phyloP scores from a whole-genome alignment of 2,888 invertebrate genomes.

The Crocallis elinguaria region DNA sequence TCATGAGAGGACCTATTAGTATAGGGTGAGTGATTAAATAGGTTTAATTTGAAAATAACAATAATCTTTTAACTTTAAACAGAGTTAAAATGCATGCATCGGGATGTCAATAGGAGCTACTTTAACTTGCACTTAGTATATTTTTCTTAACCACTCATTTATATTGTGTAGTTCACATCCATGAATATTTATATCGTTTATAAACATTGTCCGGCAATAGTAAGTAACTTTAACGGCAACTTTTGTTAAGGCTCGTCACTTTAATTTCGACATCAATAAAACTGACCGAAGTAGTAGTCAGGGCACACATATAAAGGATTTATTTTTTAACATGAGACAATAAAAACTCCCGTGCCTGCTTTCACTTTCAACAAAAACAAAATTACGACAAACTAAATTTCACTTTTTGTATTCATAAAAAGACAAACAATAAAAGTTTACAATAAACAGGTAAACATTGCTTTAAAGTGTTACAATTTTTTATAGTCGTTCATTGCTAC shows the following conservation, averaged over 20 bases:
- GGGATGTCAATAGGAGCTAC: too few species aligned
- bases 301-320: constrained; percentile 33
- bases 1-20: too few species aligned
- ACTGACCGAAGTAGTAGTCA: constrained; percentile 8
- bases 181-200: not conserved
- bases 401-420: constrained; percentile 66
- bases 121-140: too few species aligned
- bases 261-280: constrained; percentile 13
- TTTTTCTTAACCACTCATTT: too few species aligned
- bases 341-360: constrained; percentile 46
- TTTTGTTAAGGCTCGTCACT: constrained; percentile 1
- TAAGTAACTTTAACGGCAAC: not conserved
- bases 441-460: constrained; percentile 54
- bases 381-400: constrained; percentile 52
- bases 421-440: constrained; percentile 47
- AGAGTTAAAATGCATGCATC: too few species aligned
- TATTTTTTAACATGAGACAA: constrained; percentile 40
- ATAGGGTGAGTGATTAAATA: too few species aligned
- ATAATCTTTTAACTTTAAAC: too few species aligned
- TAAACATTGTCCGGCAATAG: not conserved
- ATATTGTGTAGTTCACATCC: too few species aligned
- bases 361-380: constrained; percentile 75
- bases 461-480: constrained; percentile 42
- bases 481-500: constrained; percentile 47
- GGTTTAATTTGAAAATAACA: too few species aligned